A percentile compares a stretch with the other conserved stretches of the same genome.
phyloP scores from a whole-genome alignment of 1,140 invertebrate species.

The Ostrea edulis region DNA sequence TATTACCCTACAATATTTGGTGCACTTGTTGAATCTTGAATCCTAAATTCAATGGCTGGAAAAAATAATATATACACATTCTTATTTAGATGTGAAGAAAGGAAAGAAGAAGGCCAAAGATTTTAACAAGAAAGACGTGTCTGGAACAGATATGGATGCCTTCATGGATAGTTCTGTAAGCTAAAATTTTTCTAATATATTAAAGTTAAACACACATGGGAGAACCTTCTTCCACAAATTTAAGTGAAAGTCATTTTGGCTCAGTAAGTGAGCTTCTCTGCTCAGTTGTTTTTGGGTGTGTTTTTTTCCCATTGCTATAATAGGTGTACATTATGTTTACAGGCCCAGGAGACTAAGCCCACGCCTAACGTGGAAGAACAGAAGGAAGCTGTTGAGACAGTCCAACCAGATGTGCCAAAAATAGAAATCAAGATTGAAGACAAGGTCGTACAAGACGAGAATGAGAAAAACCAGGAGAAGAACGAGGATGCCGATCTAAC shows the following conservation, averaged over 20 bases:
- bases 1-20: too few species aligned
- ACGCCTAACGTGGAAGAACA: conserved; percentile 3
- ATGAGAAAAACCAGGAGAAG: conserved; percentile 66
- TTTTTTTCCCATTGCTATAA: background rate
- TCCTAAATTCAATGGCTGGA: background rate
- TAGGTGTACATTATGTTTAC: background rate
- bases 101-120: conserved; percentile 66
- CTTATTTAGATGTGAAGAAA: conserved; percentile 48
- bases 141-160: conserved; percentile 69
- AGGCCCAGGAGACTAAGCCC: background rate
- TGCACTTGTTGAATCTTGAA: background rate
- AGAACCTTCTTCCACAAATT: background rate
- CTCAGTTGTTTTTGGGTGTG: background rate
- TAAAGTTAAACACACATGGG: background rate
- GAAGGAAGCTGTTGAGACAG: conserved; percentile 29
- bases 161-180: conserved; percentile 54
- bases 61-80: background rate
- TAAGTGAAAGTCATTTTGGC: background rate
- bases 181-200: background rate
- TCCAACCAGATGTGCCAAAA: conserved; percentile 40
- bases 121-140: conserved; percentile 67
- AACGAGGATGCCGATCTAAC: conserved; percentile 44
- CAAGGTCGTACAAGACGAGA: conserved; percentile 57
- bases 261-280: background rate
- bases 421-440: conserved; percentile 64